Evolutionary conservation across 2,113 vertebrate species (phyloP).

Genomic region (zebrafish (Danio rerio)): GRCz12tu NC_133179.1:9023501-9024000

Average conservation of each 20-base stretch:
- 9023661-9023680: constrained; percentile 27
- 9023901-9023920: constrained; percentile 35
- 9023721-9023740: constrained; percentile 30
- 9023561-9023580: constrained; percentile 24
- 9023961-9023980: constrained; percentile 15
- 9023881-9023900: constrained; percentile 32
- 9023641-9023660: constrained; percentile 28
- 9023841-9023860: background rate
- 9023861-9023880: constrained; percentile 21
- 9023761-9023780: constrained; percentile 39
- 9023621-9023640: constrained; percentile 23
- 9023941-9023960: constrained; percentile 26
- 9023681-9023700: constrained; percentile 37
- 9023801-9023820: constrained; percentile 1
- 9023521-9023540: background rate
- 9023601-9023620: constrained; percentile 15
- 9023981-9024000: constrained; percentile 38
- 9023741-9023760: constrained; percentile 32
- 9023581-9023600: constrained; percentile 13
- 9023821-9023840: background rate
- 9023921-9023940: constrained; percentile 38
- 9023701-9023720: constrained; percentile 27
- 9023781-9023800: background rate
- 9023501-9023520: background rate
- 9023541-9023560: background rate